These are phyloP conservation scores for Eremobia ochroleuca DNA, from an alignment of 2,888 invertebrate species.

Conservation along the genomic window DNA sequence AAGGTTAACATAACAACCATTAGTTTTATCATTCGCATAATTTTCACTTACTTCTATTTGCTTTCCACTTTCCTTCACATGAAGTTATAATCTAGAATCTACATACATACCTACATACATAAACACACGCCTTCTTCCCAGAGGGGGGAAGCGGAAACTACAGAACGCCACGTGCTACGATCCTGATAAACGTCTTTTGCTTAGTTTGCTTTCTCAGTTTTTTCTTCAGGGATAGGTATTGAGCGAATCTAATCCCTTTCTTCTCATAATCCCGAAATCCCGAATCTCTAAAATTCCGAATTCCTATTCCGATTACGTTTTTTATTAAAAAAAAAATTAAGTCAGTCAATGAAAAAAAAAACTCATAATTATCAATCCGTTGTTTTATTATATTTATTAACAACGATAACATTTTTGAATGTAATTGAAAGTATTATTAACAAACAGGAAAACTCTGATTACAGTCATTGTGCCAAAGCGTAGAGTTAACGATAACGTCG, in stretches of 20 bases:
- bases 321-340: no score
- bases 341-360: background rate
- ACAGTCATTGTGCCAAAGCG: conserved; percentile 33
- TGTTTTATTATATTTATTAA: background rate
- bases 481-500: conserved; percentile 38
- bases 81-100: background rate
- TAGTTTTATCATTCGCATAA: background rate
- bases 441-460: conserved; percentile 45
- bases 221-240: no score
- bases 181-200: no score
- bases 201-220: background rate
- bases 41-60: background rate
- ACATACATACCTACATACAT: no score
- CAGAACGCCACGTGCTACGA: no score
- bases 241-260: no score
- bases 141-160: no score
- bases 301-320: no score
- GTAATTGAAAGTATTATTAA: conserved; percentile 21
- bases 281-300: no score
- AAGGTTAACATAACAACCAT: background rate
- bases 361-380: no score
- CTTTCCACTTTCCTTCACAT: background rate
- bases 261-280: no score
- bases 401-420: conserved; percentile 3
- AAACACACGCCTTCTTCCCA: no score